Evolutionary conservation across 2,888 invertebrate species (phyloP).

Genomic region (Trilocha varians): DNA sequence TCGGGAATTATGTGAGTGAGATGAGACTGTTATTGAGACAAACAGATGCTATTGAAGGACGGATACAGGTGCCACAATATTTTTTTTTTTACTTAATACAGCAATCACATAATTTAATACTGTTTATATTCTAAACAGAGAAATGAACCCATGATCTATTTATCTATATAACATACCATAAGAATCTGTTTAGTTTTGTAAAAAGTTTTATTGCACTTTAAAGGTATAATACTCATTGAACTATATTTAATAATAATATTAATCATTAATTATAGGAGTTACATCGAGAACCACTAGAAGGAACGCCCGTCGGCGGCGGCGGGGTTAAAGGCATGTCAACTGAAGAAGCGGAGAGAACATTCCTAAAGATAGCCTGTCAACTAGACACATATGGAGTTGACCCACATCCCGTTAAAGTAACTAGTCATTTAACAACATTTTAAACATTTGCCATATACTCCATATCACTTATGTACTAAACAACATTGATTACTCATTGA

Average conservation of each 20-base stretch:
- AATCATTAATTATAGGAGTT: constrained; percentile 35
- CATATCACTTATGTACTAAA: no score
- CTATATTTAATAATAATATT: constrained; percentile 1
- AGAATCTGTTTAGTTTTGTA: no score
- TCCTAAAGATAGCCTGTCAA: constrained; percentile 91
- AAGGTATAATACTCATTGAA: no score
- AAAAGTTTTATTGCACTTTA: no score
- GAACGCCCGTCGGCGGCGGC: constrained; percentile 72
- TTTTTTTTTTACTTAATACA: not conserved
- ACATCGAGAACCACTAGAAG: constrained; percentile 80
- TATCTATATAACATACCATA: no score
- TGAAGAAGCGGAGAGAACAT: constrained; percentile 90
- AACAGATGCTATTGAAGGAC: constrained; percentile 91
- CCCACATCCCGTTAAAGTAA: constrained; percentile 96
- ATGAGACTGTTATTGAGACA: constrained; percentile 94
- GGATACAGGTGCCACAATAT: constrained; percentile 79
- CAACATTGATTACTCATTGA: no score
- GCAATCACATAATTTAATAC: not conserved
- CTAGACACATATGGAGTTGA: constrained; percentile 98
- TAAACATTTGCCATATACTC: no score
- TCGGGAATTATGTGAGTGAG: constrained; percentile 91
- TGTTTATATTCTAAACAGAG: not conserved
- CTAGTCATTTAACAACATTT: no score
- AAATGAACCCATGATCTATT: no score
- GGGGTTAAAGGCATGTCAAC: constrained; percentile 89